Conservation (phyloP, 2,113 vertebrate species). For the Varanus komodoensis region DNA sequence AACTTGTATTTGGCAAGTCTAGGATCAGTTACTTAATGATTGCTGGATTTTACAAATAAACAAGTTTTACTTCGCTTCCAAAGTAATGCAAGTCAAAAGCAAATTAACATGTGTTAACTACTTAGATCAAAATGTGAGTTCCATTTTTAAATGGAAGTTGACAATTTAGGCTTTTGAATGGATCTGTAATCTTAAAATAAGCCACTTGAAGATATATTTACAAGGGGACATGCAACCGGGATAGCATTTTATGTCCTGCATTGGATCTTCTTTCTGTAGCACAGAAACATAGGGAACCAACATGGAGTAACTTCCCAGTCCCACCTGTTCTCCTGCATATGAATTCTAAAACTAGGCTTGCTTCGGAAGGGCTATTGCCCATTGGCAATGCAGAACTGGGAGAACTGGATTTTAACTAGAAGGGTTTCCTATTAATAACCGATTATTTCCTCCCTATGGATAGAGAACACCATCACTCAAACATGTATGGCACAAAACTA, state of each 20-base stretch:
- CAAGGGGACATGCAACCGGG: background rate
- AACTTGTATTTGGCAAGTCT: background rate
- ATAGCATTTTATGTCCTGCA: no score
- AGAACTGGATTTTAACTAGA: background rate
- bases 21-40: rapidly evolving
- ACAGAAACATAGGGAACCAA: background rate
- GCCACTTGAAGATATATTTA: background rate
- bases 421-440: background rate
- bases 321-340: background rate
- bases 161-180: background rate
- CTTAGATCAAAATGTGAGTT: background rate
- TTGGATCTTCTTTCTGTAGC: background rate
- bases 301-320: no score
- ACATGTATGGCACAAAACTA: constrained; percentile 89
- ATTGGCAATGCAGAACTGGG: background rate
- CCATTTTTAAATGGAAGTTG: background rate
- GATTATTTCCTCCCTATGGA: constrained; percentile 53
- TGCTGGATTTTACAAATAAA: background rate
- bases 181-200: constrained; percentile 5
- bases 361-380: background rate
- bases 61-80: background rate
- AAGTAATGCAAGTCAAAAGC: background rate
- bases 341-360: background rate
- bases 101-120: background rate
- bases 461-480: constrained; percentile 84